phyloP scores from a whole-genome alignment of 2,888 invertebrate genomes.

The Microplitis manilae region DNA sequence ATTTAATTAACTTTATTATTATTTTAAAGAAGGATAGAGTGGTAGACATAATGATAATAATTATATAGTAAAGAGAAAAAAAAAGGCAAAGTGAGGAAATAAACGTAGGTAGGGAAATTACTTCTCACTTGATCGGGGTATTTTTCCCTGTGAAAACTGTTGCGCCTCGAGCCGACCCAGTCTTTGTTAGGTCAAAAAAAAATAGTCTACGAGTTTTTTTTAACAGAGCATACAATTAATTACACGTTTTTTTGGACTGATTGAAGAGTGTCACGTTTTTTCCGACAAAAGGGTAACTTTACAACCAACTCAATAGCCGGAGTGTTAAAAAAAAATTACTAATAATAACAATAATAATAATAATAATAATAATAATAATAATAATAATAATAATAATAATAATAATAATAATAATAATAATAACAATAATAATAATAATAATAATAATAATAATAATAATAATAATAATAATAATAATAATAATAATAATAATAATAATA shows the following conservation, averaged over 20 bases:
- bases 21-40: no score
- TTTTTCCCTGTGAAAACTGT: slow-evolving; percentile 36
- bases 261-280: neutral
- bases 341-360: neutral
- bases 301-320: neutral
- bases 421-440: neutral
- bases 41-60: no score
- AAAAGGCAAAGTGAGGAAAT: neutral
- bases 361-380: neutral
- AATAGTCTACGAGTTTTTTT: neutral
- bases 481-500: neutral
- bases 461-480: neutral
- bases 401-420: neutral
- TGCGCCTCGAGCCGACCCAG: slow-evolving; percentile 3
- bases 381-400: neutral
- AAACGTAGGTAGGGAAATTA: neutral
- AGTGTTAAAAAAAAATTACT: neutral
- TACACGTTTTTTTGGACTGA: neutral
- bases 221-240: neutral
- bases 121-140: slow-evolving; percentile 2
- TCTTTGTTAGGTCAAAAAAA: neutral
- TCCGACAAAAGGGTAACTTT: neutral
- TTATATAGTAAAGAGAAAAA: neutral
- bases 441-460: neutral
- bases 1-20: no score